Conservation (phyloP, 2,113 vertebrate species). For the Excalfactoria chinensis region DNA sequence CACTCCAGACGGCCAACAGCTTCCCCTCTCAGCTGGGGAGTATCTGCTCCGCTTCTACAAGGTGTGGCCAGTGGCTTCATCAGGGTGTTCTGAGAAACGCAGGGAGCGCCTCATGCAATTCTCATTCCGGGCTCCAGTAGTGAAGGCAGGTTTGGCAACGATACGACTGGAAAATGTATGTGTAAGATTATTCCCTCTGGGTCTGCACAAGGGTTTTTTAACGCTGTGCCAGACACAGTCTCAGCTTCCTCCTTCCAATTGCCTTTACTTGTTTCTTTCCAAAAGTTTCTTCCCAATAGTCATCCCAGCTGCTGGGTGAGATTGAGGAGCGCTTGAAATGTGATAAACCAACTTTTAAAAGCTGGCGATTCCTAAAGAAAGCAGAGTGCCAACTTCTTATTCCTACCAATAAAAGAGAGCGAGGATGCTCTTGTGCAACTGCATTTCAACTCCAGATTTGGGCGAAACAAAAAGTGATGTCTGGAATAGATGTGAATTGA, state of each 20-base stretch:
- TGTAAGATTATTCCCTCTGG: background rate
- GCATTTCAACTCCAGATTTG: background rate
- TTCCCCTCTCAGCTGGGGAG: background rate
- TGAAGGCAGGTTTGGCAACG: background rate
- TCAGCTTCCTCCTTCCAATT: background rate
- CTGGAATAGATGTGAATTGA: rapidly evolving
- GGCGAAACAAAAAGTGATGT: background rate
- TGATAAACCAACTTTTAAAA: background rate
- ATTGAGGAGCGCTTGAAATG: background rate
- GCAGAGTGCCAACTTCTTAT: background rate
- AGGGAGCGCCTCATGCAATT: background rate
- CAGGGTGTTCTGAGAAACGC: background rate
- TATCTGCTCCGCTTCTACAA: rapidly evolving
- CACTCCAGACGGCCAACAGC: background rate
- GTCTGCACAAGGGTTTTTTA: background rate
- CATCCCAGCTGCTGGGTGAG: background rate
- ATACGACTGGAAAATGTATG: background rate
- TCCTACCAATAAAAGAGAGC: background rate
- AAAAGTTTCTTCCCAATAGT: background rate
- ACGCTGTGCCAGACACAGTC: background rate
- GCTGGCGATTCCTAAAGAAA: background rate
- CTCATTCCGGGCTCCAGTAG: background rate
- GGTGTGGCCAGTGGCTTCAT: background rate
- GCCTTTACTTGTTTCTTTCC: slow-evolving; percentile 24
- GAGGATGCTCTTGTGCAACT: background rate